Conservation (phyloP, 2,797 vertebrate species). For the Peromyscus melanophrys region DNA sequence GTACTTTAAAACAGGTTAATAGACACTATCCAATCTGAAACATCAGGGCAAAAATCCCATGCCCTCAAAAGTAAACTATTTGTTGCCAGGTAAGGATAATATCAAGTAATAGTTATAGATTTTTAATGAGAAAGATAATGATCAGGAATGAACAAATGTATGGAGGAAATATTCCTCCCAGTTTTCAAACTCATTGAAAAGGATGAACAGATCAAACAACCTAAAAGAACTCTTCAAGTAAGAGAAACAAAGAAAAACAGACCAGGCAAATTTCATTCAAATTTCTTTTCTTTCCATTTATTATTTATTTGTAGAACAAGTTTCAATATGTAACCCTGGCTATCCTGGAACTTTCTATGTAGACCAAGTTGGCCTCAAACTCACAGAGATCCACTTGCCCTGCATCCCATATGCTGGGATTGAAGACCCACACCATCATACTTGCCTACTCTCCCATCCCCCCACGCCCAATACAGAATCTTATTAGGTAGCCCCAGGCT, state of each 20-base stretch:
- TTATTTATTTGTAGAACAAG: neutral
- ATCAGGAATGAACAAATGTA: neutral
- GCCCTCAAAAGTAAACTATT: neutral
- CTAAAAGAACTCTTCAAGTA: neutral
- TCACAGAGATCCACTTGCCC: neutral
- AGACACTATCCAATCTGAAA: neutral
- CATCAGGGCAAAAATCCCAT: neutral
- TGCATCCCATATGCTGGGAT: neutral
- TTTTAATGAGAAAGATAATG: neutral
- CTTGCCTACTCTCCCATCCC: neutral
- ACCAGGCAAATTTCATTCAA: neutral
- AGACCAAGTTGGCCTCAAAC: neutral
- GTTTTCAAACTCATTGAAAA: neutral
- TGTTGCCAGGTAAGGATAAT: neutral
- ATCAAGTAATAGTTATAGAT: neutral
- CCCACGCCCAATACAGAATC: neutral
- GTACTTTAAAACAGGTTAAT: neutral
- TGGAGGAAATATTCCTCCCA: neutral
- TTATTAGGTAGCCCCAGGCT: neutral
- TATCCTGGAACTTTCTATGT: neutral
- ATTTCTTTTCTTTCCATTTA: neutral
- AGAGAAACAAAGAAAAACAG: neutral
- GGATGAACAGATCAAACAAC: neutral
- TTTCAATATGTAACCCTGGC: neutral
- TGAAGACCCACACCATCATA: neutral